Base-by-base conservation (phyloP, 2,113 vertebrate genomes). In the Oryzias melastigma region DNA sequence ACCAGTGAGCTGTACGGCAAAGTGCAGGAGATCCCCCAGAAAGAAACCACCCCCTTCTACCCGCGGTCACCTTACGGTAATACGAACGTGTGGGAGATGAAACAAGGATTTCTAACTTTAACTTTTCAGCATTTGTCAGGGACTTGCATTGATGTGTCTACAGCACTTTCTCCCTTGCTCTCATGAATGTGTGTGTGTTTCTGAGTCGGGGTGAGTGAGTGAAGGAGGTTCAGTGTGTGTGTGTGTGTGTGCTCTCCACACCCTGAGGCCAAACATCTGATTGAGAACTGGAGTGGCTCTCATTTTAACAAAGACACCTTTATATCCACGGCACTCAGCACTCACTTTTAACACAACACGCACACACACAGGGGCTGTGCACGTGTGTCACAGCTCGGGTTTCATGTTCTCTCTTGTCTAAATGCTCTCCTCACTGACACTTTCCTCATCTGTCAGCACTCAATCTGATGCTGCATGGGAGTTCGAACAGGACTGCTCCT, bases 1-100 rank as follows among this genome's bases (percentile, higher is more conserved):
- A 99, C 97, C 55, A 99, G 97, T 62, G 97, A 99, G 85, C 93
- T 99, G 47, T 99, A 91, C 27, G 97, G 97, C 66, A 99, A 99
- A 90, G 97, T 99, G 54, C 96, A 96, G 87, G 97, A 99, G 92
- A 97, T 97, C 72, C 97, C 97, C 0, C 97, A 99, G 84, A 98
- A 91, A 68, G 97, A 99, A 82, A 98, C 96, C 47, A 98, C 97
- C 0, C 96, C 97, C 46, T 99, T 99, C 85, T 99, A 99, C 82
- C 97, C 97, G n/a, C 92, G 97, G 66, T 99, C 97, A 13, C 97
- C 97, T 64, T 99, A 99, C 0, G 96, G 97, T 98, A 83, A 93
- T 80, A 55, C 53, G 3, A 22, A 42, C 24, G 12, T 20, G 14
- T 22, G 7, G 17, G 19, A 17, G 42, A 42, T 27, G 44, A 67